A percentile compares a stretch with the other conserved stretches of the same genome.
Conservation (phyloP, 92 coral and sea anemone species). For the Zoanthus sociatus region DNA sequence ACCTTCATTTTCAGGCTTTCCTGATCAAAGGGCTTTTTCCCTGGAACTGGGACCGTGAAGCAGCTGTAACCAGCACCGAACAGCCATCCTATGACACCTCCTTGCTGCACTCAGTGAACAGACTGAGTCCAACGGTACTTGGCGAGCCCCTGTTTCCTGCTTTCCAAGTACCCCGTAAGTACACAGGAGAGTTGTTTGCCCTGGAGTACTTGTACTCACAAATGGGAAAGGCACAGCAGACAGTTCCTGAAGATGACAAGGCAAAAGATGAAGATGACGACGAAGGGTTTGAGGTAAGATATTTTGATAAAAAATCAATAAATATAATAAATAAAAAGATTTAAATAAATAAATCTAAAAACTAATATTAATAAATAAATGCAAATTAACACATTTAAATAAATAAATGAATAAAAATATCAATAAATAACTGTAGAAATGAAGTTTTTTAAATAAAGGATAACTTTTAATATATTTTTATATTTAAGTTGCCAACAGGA, state of each 20-base stretch:
- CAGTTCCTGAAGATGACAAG: not conserved
- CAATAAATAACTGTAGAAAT: too few species aligned
- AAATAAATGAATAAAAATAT: too few species aligned
- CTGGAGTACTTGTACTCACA: not conserved
- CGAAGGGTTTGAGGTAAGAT: slow-evolving; percentile 2
- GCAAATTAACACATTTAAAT: too few species aligned
- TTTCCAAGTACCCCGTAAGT: not conserved
- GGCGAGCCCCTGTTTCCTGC: not conserved
- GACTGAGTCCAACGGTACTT: not conserved
- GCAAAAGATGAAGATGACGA: not conserved
- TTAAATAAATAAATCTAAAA: too few species aligned
- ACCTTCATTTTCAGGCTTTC: slow-evolving; percentile 52
- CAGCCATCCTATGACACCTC: not conserved
- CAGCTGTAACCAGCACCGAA: not conserved
- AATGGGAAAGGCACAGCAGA: not conserved
- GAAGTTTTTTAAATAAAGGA: too few species aligned
- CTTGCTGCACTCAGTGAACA: not conserved
- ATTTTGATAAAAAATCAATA: not conserved
- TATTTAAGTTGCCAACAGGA: too few species aligned
- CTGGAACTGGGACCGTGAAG: slow-evolving; percentile 6
- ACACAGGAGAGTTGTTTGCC: not conserved
- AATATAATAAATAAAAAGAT: too few species aligned
- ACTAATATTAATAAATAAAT: too few species aligned
- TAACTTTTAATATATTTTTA: too few species aligned
- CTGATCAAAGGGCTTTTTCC: slow-evolving; percentile 17